Evolutionary conservation across 2,888 invertebrate species (phyloP), one percentile per base, ranked within the genome.

Genomic region (Trachelus stipa): DNA sequence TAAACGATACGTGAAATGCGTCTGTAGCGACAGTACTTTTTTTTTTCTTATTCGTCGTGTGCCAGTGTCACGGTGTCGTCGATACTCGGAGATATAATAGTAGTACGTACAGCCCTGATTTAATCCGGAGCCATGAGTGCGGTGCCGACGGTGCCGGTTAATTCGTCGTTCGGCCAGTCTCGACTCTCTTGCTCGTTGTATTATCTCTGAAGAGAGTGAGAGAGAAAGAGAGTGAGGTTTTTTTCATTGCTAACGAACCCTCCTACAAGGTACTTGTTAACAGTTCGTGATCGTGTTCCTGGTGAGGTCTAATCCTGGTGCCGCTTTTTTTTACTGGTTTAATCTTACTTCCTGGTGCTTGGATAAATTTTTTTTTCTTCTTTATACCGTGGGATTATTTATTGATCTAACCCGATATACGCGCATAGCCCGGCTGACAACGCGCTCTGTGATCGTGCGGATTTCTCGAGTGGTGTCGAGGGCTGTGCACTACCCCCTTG

Each of bases 381-480:
- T 56, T 56, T 23, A 56, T 56, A 56, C 56, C 56, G 56, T 56
- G 56, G 56, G 56, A 56, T 56, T 56, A 56, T 56, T 56, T 56
- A 56, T 56, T 56, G 56, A 56, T 56, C 56, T 56, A 56, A 23
- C 56, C 71, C 71, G 71, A 34, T 71, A 34, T 71, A 33, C 30
- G 15, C 71, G 71, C 31, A 34, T 33, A 31, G 71, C 71, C 9
- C 71, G 30, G 33, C 71, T 34, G 33, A 71, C 71, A 1, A 71
- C 71, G 71, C 71, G 71, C 12, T 31, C 12, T 71, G 33, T 23
- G 31, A 34, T 71, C 71, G 71, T 56, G 34, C 35, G 74, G 11
- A 69, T 37, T 68, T 74, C 69, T 33, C 33, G 68, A 77, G 9
- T 69, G 71, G 73, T 12, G 33, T 78, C 75, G 37, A 75, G 40